Percentiles rank a stretch among this genome's conserved stretches.
Conservation (phyloP, 1,140 invertebrate species). For the Temnothorax nylanderi region DNA sequence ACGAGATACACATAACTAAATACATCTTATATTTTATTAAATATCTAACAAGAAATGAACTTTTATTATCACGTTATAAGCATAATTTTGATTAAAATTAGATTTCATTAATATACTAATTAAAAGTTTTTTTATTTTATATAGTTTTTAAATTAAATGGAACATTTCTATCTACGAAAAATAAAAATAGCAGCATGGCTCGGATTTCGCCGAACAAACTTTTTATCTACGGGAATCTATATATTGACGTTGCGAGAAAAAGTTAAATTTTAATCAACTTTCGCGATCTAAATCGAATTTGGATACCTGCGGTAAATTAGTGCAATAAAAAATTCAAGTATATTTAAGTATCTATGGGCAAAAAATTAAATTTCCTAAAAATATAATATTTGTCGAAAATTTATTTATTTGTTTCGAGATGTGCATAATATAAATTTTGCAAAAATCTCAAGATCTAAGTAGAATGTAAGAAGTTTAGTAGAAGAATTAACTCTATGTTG, state of each 20-base stretch:
- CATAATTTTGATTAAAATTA: neutral
- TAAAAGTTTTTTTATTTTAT: neutral
- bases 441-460: no score
- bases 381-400: no score
- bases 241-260: neutral
- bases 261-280: constrained; percentile 67
- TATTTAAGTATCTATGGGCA: no score
- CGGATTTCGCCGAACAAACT: neutral
- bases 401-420: no score
- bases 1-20: constrained; percentile 9
- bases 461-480: no score
- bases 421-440: no score
- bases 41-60: neutral
- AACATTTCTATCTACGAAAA: neutral
- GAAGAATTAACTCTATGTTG: neutral
- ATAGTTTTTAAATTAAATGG: neutral
- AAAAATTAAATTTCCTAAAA: no score
- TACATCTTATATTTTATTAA: constrained; percentile 29
- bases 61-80: neutral
- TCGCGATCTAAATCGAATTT: constrained; percentile 58
- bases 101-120: neutral
- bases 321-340: constrained; percentile 61
- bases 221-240: neutral
- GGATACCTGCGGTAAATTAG: constrained; percentile 59
- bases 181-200: neutral